Percentiles rank a stretch among this genome's conserved stretches.
Conservation (phyloP, 1,140 invertebrate genomes). For the Drosophila prosaltans region DNA sequence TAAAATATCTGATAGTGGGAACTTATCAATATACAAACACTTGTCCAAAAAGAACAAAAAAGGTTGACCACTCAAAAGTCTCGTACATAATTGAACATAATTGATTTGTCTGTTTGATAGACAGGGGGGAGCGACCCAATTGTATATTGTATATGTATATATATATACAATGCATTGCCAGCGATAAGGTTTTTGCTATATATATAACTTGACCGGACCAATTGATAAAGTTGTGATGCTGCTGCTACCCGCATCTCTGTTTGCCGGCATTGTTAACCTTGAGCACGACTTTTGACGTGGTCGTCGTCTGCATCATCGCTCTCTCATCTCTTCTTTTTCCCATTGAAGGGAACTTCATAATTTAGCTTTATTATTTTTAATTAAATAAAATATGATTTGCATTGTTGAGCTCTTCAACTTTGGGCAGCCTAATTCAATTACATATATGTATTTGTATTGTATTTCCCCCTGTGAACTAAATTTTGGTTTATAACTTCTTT, state of each 20-base stretch:
- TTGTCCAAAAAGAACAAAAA: slow-evolving; percentile 43
- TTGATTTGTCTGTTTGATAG: slow-evolving; percentile 65
- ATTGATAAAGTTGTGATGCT: slow-evolving; percentile 61
- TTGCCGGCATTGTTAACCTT: slow-evolving; percentile 59
- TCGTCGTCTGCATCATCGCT: slow-evolving; percentile 8
- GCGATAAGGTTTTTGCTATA: slow-evolving; percentile 47
- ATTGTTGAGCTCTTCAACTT: slow-evolving; percentile 69
- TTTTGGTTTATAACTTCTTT: slow-evolving; percentile 40
- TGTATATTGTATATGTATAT: slow-evolving; percentile 2
- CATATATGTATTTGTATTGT: not conserved
- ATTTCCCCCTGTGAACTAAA: not conserved
- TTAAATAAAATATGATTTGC: slow-evolving; percentile 80
- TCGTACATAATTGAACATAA: slow-evolving; percentile 75
- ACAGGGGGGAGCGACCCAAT: slow-evolving; percentile 1
- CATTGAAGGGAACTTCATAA: slow-evolving; percentile 61
- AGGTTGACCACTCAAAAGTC: slow-evolving; percentile 14
- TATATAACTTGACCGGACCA: slow-evolving; percentile 40
- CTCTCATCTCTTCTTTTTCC: not conserved
- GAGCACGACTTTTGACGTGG: slow-evolving; percentile 65
- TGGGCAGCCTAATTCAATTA: slow-evolving; percentile 73
- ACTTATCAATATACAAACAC: slow-evolving; percentile 55
- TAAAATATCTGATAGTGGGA: slow-evolving; percentile 46
- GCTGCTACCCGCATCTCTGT: slow-evolving; percentile 41
- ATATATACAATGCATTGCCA: slow-evolving; percentile 24
- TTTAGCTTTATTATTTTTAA: slow-evolving; percentile 75